Percentiles rank a stretch among this genome's conserved stretches.
These are phyloP conservation scores for Pelmatolapia mariae DNA, from an alignment of 2,113 vertebrate genomes.

Conservation along the genomic window DNA sequence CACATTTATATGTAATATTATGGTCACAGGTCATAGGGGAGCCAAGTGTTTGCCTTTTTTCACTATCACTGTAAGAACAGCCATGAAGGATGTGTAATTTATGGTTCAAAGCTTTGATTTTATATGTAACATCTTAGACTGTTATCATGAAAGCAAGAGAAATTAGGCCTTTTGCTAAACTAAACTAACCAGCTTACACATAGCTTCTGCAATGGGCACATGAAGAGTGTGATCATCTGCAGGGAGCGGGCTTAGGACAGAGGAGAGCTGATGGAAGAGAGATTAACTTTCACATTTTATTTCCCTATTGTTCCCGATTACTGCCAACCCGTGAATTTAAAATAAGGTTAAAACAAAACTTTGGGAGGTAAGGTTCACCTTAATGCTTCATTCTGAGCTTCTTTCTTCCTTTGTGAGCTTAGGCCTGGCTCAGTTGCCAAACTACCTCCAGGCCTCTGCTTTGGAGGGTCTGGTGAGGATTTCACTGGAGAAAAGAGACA, in stretches of 20 bases:
- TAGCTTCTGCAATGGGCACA: not conserved
- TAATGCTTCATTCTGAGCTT: constrained; percentile 63
- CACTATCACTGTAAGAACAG: not conserved
- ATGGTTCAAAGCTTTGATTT: not conserved
- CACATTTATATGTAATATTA: not conserved
- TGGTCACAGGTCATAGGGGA: not conserved
- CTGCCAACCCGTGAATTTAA: not conserved
- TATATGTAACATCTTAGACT: not conserved
- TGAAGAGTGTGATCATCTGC: not conserved
- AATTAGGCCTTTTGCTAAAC: not conserved
- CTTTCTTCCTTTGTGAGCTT: constrained; percentile 35
- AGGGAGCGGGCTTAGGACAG: accelerated
- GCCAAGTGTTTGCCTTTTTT: not conserved
- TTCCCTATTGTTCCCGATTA: not conserved
- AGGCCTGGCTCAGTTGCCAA: not conserved
- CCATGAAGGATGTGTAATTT: not conserved
- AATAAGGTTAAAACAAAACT: not conserved
- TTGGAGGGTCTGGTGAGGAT: not conserved
- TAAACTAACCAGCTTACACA: not conserved
- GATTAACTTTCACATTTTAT: not conserved
- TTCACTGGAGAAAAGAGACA: constrained; percentile 65
- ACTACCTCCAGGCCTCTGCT: not conserved
- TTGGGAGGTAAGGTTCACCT: constrained; percentile 48
- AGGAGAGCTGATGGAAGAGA: not conserved
- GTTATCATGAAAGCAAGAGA: not conserved